Conservation (phyloP, 2,888 invertebrate genomes). For the Globia sparganii region DNA sequence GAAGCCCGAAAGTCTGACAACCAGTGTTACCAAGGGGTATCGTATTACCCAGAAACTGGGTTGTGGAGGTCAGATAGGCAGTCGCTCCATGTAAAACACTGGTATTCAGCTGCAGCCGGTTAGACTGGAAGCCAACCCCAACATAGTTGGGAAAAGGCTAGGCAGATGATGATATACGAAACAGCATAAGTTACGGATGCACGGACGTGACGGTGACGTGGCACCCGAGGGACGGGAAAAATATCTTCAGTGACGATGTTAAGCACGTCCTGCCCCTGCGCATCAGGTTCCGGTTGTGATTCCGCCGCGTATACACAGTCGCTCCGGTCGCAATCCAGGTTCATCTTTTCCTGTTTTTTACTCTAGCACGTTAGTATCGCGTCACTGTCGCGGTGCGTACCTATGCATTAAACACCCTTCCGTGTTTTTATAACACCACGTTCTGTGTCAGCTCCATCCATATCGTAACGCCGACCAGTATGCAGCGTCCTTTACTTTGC, state of each 20-base stretch:
- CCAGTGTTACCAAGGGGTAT: too few relatives aligned
- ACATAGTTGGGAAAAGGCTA: too few relatives aligned
- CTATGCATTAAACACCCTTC: not conserved
- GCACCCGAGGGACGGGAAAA: not conserved
- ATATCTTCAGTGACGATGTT: not conserved
- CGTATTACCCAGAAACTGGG: too few relatives aligned
- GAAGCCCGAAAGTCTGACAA: too few relatives aligned
- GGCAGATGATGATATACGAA: too few relatives aligned
- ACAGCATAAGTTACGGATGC: not conserved
- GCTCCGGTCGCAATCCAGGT: not conserved
- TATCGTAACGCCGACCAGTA: not conserved
- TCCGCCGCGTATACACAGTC: not conserved
- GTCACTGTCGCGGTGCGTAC: not conserved
- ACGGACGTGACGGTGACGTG: not conserved
- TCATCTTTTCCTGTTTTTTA: not conserved
- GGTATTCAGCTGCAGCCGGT: too few relatives aligned
- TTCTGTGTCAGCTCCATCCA: not conserved
- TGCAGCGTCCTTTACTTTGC: not conserved
- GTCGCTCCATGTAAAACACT: too few relatives aligned
- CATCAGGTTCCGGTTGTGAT: not conserved
- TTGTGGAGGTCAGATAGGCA: too few relatives aligned
- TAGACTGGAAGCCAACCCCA: too few relatives aligned
- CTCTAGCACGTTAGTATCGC: not conserved
- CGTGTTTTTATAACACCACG: not conserved
- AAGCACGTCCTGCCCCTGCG: not conserved